Base-by-base conservation (phyloP, 2,888 invertebrate genomes). In the Heterodera filipjevi region DNA sequence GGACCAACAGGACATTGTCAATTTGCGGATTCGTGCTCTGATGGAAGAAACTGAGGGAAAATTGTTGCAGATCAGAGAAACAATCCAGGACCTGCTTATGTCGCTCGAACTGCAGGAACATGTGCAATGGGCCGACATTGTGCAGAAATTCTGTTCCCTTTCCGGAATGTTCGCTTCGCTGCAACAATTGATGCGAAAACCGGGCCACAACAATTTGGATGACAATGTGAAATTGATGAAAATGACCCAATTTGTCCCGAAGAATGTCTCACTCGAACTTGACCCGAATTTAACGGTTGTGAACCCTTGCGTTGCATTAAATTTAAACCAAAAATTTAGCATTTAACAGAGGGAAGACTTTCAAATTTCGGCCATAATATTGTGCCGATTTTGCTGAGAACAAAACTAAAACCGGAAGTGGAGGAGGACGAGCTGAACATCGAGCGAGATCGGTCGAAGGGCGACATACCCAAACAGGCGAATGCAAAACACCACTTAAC, bases 361-460 rank as follows among this genome's bases (percentile, higher is more conserved):
- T 75, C 77, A 22, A 83, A 82, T 10, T 88, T 86, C 84, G 85
- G 85, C 75, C 88, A 88, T 81, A 87, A 86, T 46, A 79, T 86
- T 32, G 86, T 86, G 2, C 88, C 87, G 1, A 85, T 85, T 71
- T 87, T 84, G 76, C 78, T 88, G 68, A 77, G 85, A 19, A 85
- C 85, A 33, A 84, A 84, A 73, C 80, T 85, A 22, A 71, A 73
- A 5, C 84, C 84, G 16, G 77, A 72, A 19, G 79, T 84, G n/a
- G 79, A 82, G 68, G 77, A 76, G n/a, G 81, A 84, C 22, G 79
- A 81, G 32, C 22, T 35, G 39, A 80, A 77, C 32, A 66, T 83
- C 10, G 59, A 59, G 8, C 27, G 59, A 5, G 59, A 59, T 2
- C 59, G 59, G 59, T 59, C 59, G 8, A 59, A 59, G 27, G 59